A percentile compares a stretch with the other conserved stretches of the same genome.
Evolutionary conservation across 2,797 vertebrate genomes (phyloP).

Genomic region (Tolypeutes matacus): DNA sequence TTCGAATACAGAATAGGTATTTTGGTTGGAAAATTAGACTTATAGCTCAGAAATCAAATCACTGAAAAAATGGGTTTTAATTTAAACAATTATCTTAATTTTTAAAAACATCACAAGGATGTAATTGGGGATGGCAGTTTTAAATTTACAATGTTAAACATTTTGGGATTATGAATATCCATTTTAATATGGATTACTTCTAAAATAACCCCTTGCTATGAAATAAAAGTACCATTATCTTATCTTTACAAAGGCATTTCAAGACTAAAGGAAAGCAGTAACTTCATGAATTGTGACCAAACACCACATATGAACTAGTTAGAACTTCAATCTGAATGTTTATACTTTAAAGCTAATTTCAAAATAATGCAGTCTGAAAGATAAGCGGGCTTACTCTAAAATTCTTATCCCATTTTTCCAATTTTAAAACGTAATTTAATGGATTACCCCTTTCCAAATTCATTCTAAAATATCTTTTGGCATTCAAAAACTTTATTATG

Average conservation of each 20-base stretch:
- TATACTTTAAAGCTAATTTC: slow-evolving; percentile 58
- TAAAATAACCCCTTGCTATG: slow-evolving; percentile 74
- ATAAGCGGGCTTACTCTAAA: slow-evolving; percentile 62
- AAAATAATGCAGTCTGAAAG: slow-evolving; percentile 55
- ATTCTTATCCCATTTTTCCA: slow-evolving; percentile 32
- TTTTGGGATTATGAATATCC: slow-evolving; percentile 71
- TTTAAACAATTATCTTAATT: slow-evolving; percentile 75
- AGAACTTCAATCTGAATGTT: slow-evolving; percentile 57
- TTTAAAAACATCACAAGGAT: slow-evolving; percentile 78
- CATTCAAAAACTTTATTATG: slow-evolving; percentile 53
- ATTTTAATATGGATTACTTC: slow-evolving; percentile 74
- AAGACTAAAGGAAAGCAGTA: slow-evolving; percentile 11
- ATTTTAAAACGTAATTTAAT: slow-evolving; percentile 67
- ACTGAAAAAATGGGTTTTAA: slow-evolving; percentile 74
- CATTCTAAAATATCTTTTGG: slow-evolving; percentile 62
- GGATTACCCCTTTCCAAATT: slow-evolving; percentile 62
- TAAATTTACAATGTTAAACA: slow-evolving; percentile 78
- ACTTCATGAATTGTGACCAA: background rate
- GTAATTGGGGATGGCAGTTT: slow-evolving; percentile 77
- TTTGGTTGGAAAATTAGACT: slow-evolving; percentile 79
- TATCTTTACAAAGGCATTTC: slow-evolving; percentile 72
- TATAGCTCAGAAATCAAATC: slow-evolving; percentile 81
- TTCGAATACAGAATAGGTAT: slow-evolving; percentile 78
- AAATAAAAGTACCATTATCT: slow-evolving; percentile 84
- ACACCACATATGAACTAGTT: background rate